Percentiles rank a stretch among this genome's conserved stretches.
phyloP scores from a whole-genome alignment of 2,888 invertebrate species.

The Caenorhabditis japonica region DNA sequence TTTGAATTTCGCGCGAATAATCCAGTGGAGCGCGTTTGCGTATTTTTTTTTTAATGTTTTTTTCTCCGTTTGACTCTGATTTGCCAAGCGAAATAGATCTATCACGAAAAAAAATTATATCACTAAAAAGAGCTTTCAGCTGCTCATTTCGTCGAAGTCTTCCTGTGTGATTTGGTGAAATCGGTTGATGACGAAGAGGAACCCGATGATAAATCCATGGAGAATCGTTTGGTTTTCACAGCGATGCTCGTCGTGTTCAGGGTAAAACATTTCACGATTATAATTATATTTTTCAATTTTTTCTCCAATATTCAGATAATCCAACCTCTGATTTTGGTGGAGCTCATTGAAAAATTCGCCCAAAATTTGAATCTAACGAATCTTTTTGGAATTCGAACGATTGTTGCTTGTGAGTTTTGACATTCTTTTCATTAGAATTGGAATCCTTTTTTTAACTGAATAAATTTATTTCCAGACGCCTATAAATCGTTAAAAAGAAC shows the following conservation, averaged over 20 bases:
- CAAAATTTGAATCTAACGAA: slow-evolving; percentile 47
- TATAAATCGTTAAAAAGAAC: slow-evolving; percentile 59
- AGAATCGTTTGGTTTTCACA: slow-evolving; percentile 61
- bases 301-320: slow-evolving; percentile 35
- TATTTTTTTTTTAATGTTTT: too few species aligned
- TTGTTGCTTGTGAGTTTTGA: slow-evolving; percentile 52
- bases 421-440: neutral
- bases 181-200: slow-evolving; percentile 49
- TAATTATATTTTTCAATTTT: neutral
- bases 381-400: slow-evolving; percentile 40
- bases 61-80: too few species aligned
- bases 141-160: slow-evolving; percentile 63
- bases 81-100: too few species aligned
- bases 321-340: slow-evolving; percentile 49
- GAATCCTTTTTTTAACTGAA: too few species aligned
- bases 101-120: too few species aligned
- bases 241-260: slow-evolving; percentile 57
- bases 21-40: too few species aligned
- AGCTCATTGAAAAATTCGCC: slow-evolving; percentile 48
- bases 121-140: slow-evolving; percentile 51
- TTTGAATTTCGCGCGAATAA: too few species aligned
- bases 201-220: slow-evolving; percentile 60
- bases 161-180: slow-evolving; percentile 60
- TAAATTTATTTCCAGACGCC: slow-evolving; percentile 76
- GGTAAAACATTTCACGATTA: slow-evolving; percentile 20